Evolutionary conservation across 2,888 invertebrate genomes (phyloP).

Genomic region (Danaus chrysippus): DNA sequence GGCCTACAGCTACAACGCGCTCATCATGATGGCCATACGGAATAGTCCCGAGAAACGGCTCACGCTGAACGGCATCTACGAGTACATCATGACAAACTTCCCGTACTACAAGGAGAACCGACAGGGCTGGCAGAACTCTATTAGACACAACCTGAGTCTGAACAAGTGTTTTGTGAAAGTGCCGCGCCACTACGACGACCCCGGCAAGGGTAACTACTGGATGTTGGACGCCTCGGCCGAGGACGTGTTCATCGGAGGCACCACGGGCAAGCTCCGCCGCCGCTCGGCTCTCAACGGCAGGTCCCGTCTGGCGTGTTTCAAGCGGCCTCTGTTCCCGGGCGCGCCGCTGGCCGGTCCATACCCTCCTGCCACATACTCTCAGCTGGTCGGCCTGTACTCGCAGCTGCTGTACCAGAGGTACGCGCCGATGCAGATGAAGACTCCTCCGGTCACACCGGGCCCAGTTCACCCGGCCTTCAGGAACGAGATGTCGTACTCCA

Average conservation of each 20-base stretch:
- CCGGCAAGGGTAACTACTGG: conserved; percentile 99
- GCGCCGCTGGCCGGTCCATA: conserved; percentile 80
- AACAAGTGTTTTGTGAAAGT: conserved; percentile 99
- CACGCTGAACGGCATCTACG: conserved; percentile 98
- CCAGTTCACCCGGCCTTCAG: conserved; percentile 77
- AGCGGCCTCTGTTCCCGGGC: conserved; percentile 83
- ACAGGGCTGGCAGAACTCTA: conserved; percentile 99
- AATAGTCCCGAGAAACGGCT: conserved; percentile 95
- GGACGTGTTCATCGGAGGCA: conserved; percentile 98
- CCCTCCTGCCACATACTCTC: conserved; percentile 78
- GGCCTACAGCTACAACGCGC: conserved; percentile 98
- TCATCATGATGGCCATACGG: conserved; percentile 99
- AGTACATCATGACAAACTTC: conserved; percentile 99
- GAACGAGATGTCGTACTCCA: conserved; percentile 61
- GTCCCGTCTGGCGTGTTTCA: conserved; percentile 93
- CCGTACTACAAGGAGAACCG: conserved; percentile 99
- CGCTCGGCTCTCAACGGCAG: conserved; percentile 94
- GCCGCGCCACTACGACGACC: conserved; percentile 98
- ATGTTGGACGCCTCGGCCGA: conserved; percentile 99
- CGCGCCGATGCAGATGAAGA: conserved; percentile 79
- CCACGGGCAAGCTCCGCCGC: conserved; percentile 94
- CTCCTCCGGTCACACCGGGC: conserved; percentile 71
- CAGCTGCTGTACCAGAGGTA: conserved; percentile 84
- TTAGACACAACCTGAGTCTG: conserved; percentile 96
- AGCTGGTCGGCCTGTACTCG: conserved; percentile 78